A percentile compares a stretch with the other conserved stretches of the same genome.
Conservation (phyloP, 2,888 invertebrate species). For the Dastarcus helophoroides region DNA sequence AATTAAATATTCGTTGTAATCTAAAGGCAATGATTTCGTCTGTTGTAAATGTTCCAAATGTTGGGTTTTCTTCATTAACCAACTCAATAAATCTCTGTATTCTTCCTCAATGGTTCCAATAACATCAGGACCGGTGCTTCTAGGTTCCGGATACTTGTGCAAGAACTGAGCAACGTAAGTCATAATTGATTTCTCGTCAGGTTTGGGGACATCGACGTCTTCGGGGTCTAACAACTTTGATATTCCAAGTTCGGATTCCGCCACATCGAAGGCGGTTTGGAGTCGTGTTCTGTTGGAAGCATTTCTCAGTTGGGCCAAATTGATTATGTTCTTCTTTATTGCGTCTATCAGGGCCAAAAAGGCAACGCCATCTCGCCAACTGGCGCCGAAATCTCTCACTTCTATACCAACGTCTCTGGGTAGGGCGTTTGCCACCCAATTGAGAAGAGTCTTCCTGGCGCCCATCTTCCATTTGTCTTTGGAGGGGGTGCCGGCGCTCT, state of each 20-base stretch:
- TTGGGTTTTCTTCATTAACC: constrained; percentile 70
- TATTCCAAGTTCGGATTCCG: constrained; percentile 84
- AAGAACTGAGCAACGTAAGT: constrained; percentile 97
- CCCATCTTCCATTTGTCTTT: constrained; percentile 75
- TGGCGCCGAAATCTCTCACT: constrained; percentile 87
- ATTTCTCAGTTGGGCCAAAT: constrained; percentile 69
- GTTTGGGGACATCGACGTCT: constrained; percentile 90
- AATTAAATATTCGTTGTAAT: constrained; percentile 69
- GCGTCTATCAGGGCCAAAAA: constrained; percentile 93
- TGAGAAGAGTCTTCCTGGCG: constrained; percentile 80
- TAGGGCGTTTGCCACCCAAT: constrained; percentile 89
- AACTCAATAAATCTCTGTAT: constrained; percentile 67
- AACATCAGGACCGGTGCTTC: constrained; percentile 59
- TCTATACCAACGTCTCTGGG: constrained; percentile 80
- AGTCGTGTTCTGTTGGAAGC: constrained; percentile 71
- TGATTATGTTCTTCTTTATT: constrained; percentile 85
- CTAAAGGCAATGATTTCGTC: constrained; percentile 60
- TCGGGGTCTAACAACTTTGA: constrained; percentile 86
- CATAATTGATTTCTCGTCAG: constrained; percentile 97
- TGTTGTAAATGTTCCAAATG: constrained; percentile 67
- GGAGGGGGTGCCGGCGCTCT: constrained; percentile 65
- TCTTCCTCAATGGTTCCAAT: constrained; percentile 70
- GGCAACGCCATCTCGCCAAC: constrained; percentile 93
- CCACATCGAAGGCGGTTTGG: constrained; percentile 87
- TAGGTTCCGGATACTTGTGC: constrained; percentile 86